phyloP scores from a whole-genome alignment of 2,797 vertebrate genomes.

The Denticeps clupeoides region DNA sequence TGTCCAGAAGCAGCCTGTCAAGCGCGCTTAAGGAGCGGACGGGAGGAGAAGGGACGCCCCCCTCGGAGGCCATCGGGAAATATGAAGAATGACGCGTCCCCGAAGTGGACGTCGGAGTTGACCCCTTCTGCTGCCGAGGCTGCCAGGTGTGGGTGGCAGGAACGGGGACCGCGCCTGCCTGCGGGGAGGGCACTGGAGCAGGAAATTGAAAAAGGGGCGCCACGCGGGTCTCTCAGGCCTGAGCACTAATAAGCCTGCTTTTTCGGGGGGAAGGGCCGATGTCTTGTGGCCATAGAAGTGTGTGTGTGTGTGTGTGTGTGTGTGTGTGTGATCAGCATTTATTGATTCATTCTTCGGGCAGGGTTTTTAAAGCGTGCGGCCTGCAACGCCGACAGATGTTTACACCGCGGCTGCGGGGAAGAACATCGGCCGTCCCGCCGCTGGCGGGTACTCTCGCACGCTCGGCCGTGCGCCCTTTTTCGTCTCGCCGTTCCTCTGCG shows the following conservation, averaged over 20 bases:
- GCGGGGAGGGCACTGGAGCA: conserved; percentile 31
- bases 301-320: background rate
- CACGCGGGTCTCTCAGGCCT: conserved; percentile 20
- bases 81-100: no score
- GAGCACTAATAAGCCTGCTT: conserved; percentile 31
- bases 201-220: conserved; percentile 36
- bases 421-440: no score
- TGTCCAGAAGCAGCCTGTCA: no score
- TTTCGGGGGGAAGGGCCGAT: background rate
- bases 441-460: no score
- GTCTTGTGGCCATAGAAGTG: background rate
- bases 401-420: background rate
- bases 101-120: conserved; percentile 4
- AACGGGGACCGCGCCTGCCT: conserved; percentile 9
- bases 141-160: conserved; percentile 12
- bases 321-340: conserved; percentile 7
- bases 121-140: background rate
- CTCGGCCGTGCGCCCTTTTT: no score
- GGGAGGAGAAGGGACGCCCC: no score
- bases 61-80: no score
- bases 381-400: conserved; percentile 21
- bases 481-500: no score
- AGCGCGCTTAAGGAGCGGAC: no score
- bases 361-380: conserved; percentile 3
- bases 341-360: conserved; percentile 24